Conservation (phyloP, 1,140 invertebrate species). For the Nomia melanderi region DNA sequence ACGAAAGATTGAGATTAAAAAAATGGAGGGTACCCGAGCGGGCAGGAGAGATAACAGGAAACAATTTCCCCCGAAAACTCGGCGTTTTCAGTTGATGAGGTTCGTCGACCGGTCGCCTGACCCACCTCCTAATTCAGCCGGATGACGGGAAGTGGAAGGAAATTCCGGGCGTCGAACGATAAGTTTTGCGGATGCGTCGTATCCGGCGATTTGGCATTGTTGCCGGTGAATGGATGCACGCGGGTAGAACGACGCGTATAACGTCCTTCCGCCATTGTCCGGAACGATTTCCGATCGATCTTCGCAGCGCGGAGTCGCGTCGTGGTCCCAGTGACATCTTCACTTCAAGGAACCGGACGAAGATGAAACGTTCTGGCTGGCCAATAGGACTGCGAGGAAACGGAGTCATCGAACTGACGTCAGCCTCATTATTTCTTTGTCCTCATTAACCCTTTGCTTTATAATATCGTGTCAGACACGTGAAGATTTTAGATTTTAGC, state of each 20-base stretch:
- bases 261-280: slow-evolving; percentile 4
- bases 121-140: slow-evolving; percentile 45
- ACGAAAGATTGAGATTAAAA: no score
- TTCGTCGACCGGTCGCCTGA: slow-evolving; percentile 25
- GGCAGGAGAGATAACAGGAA: no score
- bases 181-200: slow-evolving; percentile 67
- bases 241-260: slow-evolving; percentile 61
- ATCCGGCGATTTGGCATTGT: slow-evolving; percentile 68
- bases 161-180: slow-evolving; percentile 62
- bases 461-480: no score
- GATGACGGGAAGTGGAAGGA: slow-evolving; percentile 34
- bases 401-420: no score
- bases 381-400: no score
- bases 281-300: slow-evolving; percentile 53
- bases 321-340: no score
- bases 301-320: slow-evolving; percentile 5
- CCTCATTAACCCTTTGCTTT: no score
- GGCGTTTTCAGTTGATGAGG: slow-evolving; percentile 35
- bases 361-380: no score
- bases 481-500: no score
- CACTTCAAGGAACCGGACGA: no score
- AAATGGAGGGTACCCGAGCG: no score
- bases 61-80: not conserved
- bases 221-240: slow-evolving; percentile 59
- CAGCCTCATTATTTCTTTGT: no score